Evolutionary conservation across 2,888 invertebrate species (phyloP).

Genomic region (Drosophila atroscutellata): DNA sequence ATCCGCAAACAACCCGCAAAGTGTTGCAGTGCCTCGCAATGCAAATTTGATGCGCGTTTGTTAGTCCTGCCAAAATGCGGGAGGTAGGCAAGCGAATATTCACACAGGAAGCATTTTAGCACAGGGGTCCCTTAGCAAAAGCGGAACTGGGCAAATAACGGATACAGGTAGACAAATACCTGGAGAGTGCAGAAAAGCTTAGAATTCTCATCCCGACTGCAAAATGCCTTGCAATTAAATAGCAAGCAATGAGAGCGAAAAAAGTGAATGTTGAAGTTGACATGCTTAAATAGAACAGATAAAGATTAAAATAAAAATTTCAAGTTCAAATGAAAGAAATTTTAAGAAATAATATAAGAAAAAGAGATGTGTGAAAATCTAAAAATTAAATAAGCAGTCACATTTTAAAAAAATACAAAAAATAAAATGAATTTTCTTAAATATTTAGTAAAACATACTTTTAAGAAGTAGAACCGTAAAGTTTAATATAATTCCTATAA

Average conservation of each 20-base stretch:
- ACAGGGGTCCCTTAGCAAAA: slow-evolving; percentile 41
- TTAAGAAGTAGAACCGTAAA: accelerated
- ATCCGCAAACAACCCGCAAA: slow-evolving; percentile 37
- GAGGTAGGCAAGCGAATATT: slow-evolving; percentile 4
- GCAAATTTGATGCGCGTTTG: slow-evolving; percentile 70
- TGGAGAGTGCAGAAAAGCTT: not conserved
- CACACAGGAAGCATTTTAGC: slow-evolving; percentile 63
- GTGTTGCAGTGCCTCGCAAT: slow-evolving; percentile 47
- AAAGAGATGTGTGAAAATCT: not conserved
- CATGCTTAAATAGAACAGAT: not conserved
- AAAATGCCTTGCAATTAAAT: slow-evolving; percentile 31
- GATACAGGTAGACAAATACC: slow-evolving; percentile 17
- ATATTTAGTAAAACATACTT: not conserved
- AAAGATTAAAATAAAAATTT: not conserved
- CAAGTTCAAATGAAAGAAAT: not conserved
- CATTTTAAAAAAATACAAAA: not conserved
- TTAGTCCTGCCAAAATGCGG: slow-evolving; percentile 17
- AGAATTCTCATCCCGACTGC: slow-evolving; percentile 13
- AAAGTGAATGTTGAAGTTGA: not conserved
- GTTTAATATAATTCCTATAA: not conserved
- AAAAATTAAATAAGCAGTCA: not conserved
- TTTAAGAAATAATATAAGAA: not conserved
- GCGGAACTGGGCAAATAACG: slow-evolving; percentile 60
- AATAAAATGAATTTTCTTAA: accelerated
- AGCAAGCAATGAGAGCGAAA: not conserved